phyloP scores from a whole-genome alignment of 2,113 vertebrate species.

The human (Homo sapiens) region GRCh38 chr6:44847001-44847500 shows the following conservation, averaged over 20 bases:
- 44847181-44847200: slow-evolving; percentile 71
- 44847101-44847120: slow-evolving; percentile 67
- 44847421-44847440: neutral
- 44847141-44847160: slow-evolving; percentile 72
- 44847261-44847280: slow-evolving; percentile 70
- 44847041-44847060: slow-evolving; percentile 72
- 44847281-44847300: slow-evolving; percentile 71
- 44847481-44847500: neutral
- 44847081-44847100: slow-evolving; percentile 75
- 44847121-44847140: slow-evolving; percentile 74
- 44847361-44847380: slow-evolving; percentile 57
- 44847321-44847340: slow-evolving; percentile 60
- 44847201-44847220: slow-evolving; percentile 77
- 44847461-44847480: slow-evolving; percentile 38
- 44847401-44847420: slow-evolving; percentile 29
- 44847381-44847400: slow-evolving; percentile 46
- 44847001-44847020: slow-evolving; percentile 74
- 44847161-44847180: slow-evolving; percentile 80
- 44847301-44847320: slow-evolving; percentile 54
- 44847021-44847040: slow-evolving; percentile 74
- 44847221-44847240: slow-evolving; percentile 75
- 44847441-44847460: slow-evolving; percentile 53
- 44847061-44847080: slow-evolving; percentile 79
- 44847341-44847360: slow-evolving; percentile 69
- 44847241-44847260: slow-evolving; percentile 73